These are phyloP conservation scores for Monomorium pharaonis DNA, from an alignment of 1,140 invertebrate genomes.

Conservation along the genomic window DNA sequence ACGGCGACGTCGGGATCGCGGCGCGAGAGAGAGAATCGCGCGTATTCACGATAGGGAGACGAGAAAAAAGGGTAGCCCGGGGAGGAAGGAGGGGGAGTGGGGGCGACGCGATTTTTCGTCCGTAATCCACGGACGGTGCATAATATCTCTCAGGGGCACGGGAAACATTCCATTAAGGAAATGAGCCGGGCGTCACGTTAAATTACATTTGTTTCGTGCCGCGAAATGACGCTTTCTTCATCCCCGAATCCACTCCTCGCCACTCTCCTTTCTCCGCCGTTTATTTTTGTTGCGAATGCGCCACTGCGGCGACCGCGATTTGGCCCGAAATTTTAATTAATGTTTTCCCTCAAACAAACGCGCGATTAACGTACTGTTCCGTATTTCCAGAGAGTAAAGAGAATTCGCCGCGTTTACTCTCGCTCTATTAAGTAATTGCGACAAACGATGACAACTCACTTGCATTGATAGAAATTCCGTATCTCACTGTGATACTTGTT, in stretches of 20 bases:
- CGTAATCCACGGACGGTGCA: constrained; percentile 48
- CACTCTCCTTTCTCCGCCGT: not conserved
- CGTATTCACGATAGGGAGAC: not conserved
- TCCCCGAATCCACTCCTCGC: not conserved
- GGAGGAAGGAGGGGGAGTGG: not conserved
- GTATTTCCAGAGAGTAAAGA: not conserved
- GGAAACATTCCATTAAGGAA: constrained; percentile 73
- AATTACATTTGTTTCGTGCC: constrained; percentile 66
- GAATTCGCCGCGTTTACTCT: not conserved
- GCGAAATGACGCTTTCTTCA: constrained; percentile 34
- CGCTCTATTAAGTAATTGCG: not conserved
- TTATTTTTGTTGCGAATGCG: no score
- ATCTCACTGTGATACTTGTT: not conserved
- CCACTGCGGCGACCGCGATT: constrained; percentile 29
- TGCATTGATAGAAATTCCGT: not conserved
- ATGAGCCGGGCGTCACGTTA: constrained; percentile 63
- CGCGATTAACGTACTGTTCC: not conserved
- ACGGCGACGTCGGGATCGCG: not conserved
- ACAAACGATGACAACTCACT: not conserved
- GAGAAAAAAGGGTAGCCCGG: not conserved
- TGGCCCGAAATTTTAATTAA: constrained; percentile 45
- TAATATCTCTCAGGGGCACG: constrained; percentile 47
- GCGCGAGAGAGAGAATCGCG: constrained; percentile 14
- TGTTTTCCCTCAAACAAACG: constrained; percentile 4
- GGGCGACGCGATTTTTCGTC: constrained; percentile 24